Conservation (phyloP, 2,888 invertebrate genomes). For the Eilema sororculum region DNA sequence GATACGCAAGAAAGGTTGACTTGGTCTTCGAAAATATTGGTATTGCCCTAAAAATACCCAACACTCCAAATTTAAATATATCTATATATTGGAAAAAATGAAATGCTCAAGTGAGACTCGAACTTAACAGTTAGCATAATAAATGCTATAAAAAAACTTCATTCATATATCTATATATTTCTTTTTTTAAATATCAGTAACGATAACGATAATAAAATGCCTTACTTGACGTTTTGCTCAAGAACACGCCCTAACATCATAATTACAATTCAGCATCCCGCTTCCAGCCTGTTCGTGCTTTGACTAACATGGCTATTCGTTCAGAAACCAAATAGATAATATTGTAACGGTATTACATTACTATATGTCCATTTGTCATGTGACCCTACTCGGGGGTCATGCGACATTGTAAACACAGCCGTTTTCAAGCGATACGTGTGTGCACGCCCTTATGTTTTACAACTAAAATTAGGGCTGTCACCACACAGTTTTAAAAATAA, state of each 20-base stretch:
- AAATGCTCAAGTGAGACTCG: too few species aligned
- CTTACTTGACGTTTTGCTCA: too few species aligned
- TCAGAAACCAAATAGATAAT: slow-evolving; percentile 7
- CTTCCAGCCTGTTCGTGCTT: neutral
- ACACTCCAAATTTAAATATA: too few species aligned
- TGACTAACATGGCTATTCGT: neutral
- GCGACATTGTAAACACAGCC: slow-evolving; percentile 48
- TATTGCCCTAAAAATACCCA: too few species aligned
- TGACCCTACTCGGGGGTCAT: slow-evolving; percentile 51
- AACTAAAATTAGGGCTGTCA: slow-evolving; percentile 42
- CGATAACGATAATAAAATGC: too few species aligned
- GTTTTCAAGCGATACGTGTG: slow-evolving; percentile 49
- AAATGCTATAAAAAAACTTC: too few species aligned
- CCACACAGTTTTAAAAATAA: neutral
- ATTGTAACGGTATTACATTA: slow-evolving; percentile 32
- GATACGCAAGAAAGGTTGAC: too few species aligned
- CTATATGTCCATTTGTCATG: slow-evolving; percentile 54
- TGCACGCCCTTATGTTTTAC: slow-evolving; percentile 46
- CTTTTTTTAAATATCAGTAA: too few species aligned
- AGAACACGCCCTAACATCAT: neutral
- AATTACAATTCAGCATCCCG: neutral
- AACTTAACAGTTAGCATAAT: too few species aligned
- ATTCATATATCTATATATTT: too few species aligned
- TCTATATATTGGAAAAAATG: too few species aligned
- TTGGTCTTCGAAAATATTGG: too few species aligned